phyloP scores from a whole-genome alignment of 2,888 invertebrate species.

The Chromoteleia sp. region DNA sequence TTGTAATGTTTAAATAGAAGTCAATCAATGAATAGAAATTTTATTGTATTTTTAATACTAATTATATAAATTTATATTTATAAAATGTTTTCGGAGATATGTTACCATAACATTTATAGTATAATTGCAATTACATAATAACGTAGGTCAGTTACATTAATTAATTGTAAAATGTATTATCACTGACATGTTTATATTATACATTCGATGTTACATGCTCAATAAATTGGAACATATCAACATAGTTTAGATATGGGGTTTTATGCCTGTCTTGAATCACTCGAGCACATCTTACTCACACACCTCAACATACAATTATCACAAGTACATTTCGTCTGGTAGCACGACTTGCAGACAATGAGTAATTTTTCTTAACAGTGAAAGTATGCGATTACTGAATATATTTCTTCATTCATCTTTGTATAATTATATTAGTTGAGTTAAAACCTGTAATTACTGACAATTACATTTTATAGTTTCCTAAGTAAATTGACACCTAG shows the following conservation, averaged over 20 bases:
- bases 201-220: slow-evolving; percentile 1
- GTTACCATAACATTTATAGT: neutral
- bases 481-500: neutral
- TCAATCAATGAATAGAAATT: no score
- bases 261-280: slow-evolving; percentile 26
- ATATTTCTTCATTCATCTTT: slow-evolving; percentile 24
- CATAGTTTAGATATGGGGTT: slow-evolving; percentile 29
- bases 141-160: neutral
- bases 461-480: slow-evolving; percentile 11
- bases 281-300: slow-evolving; percentile 43
- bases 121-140: neutral
- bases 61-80: neutral
- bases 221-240: slow-evolving; percentile 35
- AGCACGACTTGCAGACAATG: slow-evolving; percentile 70
- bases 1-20: neutral
- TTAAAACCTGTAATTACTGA: slow-evolving; percentile 5
- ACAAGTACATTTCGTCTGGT: slow-evolving; percentile 68
- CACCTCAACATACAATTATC: slow-evolving; percentile 44
- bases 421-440: slow-evolving; percentile 17
- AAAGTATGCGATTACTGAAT: slow-evolving; percentile 68
- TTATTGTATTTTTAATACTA: no score
- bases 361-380: slow-evolving; percentile 67
- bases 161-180: slow-evolving; percentile 25
- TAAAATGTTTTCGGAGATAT: neutral
- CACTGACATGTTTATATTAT: slow-evolving; percentile 27